Percentiles rank a stretch among this genome's conserved stretches.
phyloP scores from a whole-genome alignment of 2,797 vertebrate species.

The Syngnathus acus region DNA sequence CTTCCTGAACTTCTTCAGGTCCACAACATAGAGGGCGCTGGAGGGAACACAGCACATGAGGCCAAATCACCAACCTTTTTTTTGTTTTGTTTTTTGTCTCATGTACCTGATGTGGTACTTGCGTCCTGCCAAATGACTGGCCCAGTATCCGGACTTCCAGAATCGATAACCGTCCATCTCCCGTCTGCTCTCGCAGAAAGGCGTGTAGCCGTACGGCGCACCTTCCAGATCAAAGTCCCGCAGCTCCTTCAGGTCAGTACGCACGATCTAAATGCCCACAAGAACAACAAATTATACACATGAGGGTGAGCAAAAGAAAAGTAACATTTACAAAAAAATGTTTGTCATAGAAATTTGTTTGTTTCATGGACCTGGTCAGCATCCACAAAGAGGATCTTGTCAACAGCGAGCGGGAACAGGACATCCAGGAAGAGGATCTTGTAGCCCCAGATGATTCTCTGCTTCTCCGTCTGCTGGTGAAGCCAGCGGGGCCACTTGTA shows the following conservation, averaged over 20 bases:
- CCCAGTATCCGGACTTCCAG: conserved; percentile 98
- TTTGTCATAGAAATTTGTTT: too few relatives aligned
- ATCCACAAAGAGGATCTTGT: conserved; percentile 97
- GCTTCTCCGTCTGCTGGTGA: conserved; percentile 92
- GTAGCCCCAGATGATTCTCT: conserved; percentile 97
- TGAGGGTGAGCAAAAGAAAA: too few relatives aligned
- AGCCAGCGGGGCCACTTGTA: conserved; percentile 96
- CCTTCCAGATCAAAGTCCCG: conserved; percentile 91
- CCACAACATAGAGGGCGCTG: conserved; percentile 93
- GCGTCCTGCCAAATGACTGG: conserved; percentile 89
- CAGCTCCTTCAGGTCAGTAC: conserved; percentile 91
- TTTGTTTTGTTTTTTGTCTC: not conserved
- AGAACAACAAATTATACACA: not conserved
- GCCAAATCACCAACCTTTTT: too few relatives aligned
- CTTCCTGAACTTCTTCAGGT: conserved; percentile 97
- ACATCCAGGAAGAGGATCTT: conserved; percentile 98
- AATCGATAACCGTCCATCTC: conserved; percentile 99
- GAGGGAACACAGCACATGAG: not conserved
- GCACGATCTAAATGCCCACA: conserved; percentile 80
- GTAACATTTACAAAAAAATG: too few relatives aligned
- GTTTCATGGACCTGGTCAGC: conserved; percentile 86
- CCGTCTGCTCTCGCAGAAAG: conserved; percentile 90
- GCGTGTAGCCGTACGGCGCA: conserved; percentile 94
- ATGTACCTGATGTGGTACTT: conserved; percentile 95
- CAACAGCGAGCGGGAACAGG: conserved; percentile 89